Evolutionary conservation across 2,113 vertebrate species (phyloP).

Genomic region (Gasterosteus aculeatus): DNA sequence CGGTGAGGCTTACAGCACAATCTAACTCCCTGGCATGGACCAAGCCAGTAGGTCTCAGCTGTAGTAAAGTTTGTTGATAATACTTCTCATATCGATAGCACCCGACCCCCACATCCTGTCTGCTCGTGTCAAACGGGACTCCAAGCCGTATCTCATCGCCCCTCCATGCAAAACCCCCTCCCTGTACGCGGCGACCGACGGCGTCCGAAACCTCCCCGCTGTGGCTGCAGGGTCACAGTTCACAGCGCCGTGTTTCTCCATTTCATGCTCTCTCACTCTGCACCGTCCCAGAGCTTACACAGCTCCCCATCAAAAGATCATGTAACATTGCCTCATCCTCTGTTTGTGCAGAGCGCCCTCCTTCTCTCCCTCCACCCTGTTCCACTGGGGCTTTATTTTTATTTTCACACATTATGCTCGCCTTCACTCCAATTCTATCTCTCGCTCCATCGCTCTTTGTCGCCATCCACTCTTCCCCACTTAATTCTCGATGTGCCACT

Average conservation of each 20-base stretch:
- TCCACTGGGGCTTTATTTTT: constrained; percentile 30
- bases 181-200: constrained; percentile 35
- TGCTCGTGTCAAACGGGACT: constrained; percentile 43
- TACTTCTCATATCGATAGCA: neutral
- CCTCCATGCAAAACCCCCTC: constrained; percentile 43
- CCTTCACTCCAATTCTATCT: constrained; percentile 40
- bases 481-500: constrained; percentile 18
- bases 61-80: neutral
- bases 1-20: neutral
- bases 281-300: constrained; percentile 62
- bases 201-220: constrained; percentile 34
- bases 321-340: constrained; percentile 69
- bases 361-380: constrained; percentile 49
- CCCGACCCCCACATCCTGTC: constrained; percentile 26
- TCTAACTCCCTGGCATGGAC: neutral
- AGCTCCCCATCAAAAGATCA: constrained; percentile 55
- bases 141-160: constrained; percentile 51
- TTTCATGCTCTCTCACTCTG: constrained; percentile 69
- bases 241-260: constrained; percentile 67
- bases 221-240: constrained; percentile 57
- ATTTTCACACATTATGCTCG: constrained; percentile 18
- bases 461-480: constrained; percentile 11
- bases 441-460: neutral
- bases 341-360: constrained; percentile 52
- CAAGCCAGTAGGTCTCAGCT: neutral